Evolutionary conservation across 2,797 vertebrate species (phyloP), one percentile per base, ranked within the genome.

Genomic region (Acanthurus leucopareius): DNA sequence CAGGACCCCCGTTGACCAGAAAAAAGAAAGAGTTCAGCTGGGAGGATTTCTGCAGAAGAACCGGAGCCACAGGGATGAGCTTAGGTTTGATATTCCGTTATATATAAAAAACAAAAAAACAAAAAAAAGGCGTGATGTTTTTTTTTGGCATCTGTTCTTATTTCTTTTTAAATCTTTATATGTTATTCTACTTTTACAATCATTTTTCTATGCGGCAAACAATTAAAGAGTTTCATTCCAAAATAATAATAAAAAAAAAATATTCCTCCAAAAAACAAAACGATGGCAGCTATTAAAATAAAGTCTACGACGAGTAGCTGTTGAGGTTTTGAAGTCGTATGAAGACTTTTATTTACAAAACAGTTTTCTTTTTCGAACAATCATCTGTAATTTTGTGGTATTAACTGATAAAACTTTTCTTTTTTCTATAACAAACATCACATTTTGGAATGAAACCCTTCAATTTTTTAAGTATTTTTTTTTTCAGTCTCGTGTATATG

Each of bases 131-230:
- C 86, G 67, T 91, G 88, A 89, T 87, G 67, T 79, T 57, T 82
- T 85, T 92, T 94, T 94, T 93, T 94, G 93, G 93, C 92, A 94
- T 92, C 89, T 92, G 85, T 90, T 89, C 70, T 88, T 92, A 79
- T 82, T 82, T 25, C 25, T 65, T 89, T 85, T 86, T 89, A 81
- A 71, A 71, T 88, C 73, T 25, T 78, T 82, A 89, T 88, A 87
- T 88, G 86, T 79, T 51, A 61, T 25, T 90, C 85, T 91, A 92
- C 85, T 84, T 86, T 83, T 91, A 94, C 90, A 93, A 93, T 93
- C 91, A 86, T 25, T 88, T 88, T 91, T 90, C 81, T 86, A 91
- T 63, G 81, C 32, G 47, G 88, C 84, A 92, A 91, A 91, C 63
- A 73, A 74, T 84, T 56, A 78, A 91, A 91, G 89, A 91, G 89